Percentiles rank a stretch among this genome's conserved stretches.
Evolutionary conservation across 2,113 vertebrate species (phyloP).

Genomic region (Saccopteryx bilineata): DNA sequence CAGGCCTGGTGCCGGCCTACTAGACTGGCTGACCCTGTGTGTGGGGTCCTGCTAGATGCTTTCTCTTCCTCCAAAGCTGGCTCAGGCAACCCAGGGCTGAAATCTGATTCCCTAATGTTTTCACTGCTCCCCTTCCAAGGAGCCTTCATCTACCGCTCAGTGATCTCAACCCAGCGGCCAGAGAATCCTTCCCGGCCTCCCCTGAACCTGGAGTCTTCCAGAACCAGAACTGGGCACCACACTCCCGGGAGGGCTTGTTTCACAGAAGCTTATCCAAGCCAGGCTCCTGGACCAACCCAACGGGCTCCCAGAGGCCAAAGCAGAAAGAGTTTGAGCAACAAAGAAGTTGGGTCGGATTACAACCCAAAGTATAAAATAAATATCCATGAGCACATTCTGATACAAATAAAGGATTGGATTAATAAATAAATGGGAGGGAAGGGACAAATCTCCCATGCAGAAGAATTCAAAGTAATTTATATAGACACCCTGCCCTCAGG

Average conservation of each 20-base stretch:
- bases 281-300: not conserved
- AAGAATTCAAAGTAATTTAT: too few relatives aligned
- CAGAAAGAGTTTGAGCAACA: too few relatives aligned
- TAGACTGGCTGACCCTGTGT: rapidly evolving
- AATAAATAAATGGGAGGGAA: too few relatives aligned
- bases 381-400: not conserved
- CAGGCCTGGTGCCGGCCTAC: not conserved
- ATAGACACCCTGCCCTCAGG: not conserved
- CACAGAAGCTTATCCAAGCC: not conserved
- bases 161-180: not conserved
- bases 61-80: not conserved
- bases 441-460: too few relatives aligned
- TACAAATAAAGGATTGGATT: not conserved
- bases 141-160: not conserved
- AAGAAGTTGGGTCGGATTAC: not conserved
- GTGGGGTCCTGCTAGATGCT: rapidly evolving
- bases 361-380: not conserved
- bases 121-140: not conserved
- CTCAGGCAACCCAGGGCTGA: too few relatives aligned
- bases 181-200: not conserved
- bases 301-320: not conserved
- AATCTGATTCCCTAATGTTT: not conserved
- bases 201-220: not conserved
- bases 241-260: not conserved
- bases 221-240: not conserved